These are phyloP conservation scores for Bombyx mori DNA, from an alignment of 1,140 invertebrate genomes.

Conservation along the genomic window ASM3026992v2 NC_085133.1:6804501-6805000, in stretches of 20 bases:
- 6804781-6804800: slow-evolving; percentile 23
- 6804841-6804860: slow-evolving; percentile 35
- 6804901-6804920: slow-evolving; percentile 22
- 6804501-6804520: no score
- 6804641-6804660: no score
- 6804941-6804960: slow-evolving; percentile 66
- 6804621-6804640: no score
- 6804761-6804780: neutral
- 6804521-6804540: no score
- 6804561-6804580: no score
- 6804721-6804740: no score
- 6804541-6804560: no score
- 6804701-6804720: no score
- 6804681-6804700: no score
- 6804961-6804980: slow-evolving; percentile 65
- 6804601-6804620: no score
- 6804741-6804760: neutral
- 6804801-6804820: slow-evolving; percentile 40
- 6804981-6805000: slow-evolving; percentile 64
- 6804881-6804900: slow-evolving; percentile 26
- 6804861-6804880: slow-evolving; percentile 46
- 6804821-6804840: slow-evolving; percentile 59
- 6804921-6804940: slow-evolving; percentile 24
- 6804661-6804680: no score
- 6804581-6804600: no score